Base-by-base conservation (phyloP, 2,888 invertebrate species). In the Andrena hattorfiana region DNA sequence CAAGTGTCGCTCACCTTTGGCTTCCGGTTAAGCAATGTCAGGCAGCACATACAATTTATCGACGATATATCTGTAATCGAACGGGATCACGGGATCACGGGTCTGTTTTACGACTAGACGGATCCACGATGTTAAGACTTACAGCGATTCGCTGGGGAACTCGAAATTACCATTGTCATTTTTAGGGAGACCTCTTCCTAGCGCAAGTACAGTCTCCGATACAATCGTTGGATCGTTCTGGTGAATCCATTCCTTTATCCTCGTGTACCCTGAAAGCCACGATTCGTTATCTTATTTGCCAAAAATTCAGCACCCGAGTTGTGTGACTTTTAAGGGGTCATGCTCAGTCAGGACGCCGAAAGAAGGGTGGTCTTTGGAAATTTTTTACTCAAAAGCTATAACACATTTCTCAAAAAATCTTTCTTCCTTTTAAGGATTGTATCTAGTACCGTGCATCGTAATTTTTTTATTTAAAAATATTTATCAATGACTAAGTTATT, bases 91-190 rank as follows among this genome's bases (percentile, higher is more conserved):
- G 28, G 30, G 26, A 69, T 83, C 66, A 74, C 16, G 48, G 63
- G 28, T 59, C 28, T 51, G 63, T 74, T 42, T 3, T 35, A 49
- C 3, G 2, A 67, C 20, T 13, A 63, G 16, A 28, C 23, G 32
- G 8, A 26, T 56, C 56, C 70, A 62, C 59, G 66, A 79, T 71
- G 63, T 49, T 30, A 84, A 79, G 84, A 84, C 84, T 84, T 84
- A 84, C 84, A 84, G 83, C 84, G 66, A 83, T 75, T 83, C 54
- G 78, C 83, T 84, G 83, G 84, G 16, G 78, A 84, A 84, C 79
- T 69, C 70, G 73, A 84, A 84, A 84, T 85, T 85, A 85, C 85
- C 85, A 77, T 85, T 81, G 74, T 76, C 77, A 81, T 69, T 72
- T 74, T 77, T 72, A 81, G 64, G 64, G 4, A 69, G 62, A 48